Evolutionary conservation across 2,888 invertebrate genomes (phyloP).

Genomic region (Conus canariensis): DNA sequence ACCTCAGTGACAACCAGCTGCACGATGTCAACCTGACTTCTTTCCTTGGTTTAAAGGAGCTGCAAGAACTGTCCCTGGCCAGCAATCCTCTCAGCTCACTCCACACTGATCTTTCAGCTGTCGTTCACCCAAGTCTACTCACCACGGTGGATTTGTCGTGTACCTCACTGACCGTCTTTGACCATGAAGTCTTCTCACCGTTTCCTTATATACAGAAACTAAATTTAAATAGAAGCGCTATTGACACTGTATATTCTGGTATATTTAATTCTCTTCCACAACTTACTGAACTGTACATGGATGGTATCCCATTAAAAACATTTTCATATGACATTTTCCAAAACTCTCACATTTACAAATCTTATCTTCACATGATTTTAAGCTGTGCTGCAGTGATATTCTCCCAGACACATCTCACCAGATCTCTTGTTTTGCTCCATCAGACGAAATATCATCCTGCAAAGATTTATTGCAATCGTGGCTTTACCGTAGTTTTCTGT

Average conservation of each 20-base stretch:
- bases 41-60: conserved; percentile 1
- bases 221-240: background rate
- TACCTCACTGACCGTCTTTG: background rate
- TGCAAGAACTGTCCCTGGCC: background rate
- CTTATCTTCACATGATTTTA: conserved; percentile 19
- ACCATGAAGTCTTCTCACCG: background rate
- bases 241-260: background rate
- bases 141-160: background rate
- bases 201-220: background rate
- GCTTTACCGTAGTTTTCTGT: background rate
- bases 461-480: conserved; percentile 29
- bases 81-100: background rate
- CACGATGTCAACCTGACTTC: background rate
- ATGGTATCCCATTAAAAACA: background rate
- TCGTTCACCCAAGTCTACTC: background rate
- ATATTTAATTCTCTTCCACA: background rate
- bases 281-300: background rate
- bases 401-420: background rate
- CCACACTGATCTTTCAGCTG: background rate
- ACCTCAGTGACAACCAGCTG: conserved; percentile 24
- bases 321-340: conserved; percentile 24
- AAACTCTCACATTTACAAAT: background rate
- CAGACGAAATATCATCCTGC: conserved; percentile 41
- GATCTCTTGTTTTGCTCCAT: conserved; percentile 23
- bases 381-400: conserved; percentile 21